Base-by-base conservation (phyloP, 2,797 vertebrate species). In the Selene dorsalis region DNA sequence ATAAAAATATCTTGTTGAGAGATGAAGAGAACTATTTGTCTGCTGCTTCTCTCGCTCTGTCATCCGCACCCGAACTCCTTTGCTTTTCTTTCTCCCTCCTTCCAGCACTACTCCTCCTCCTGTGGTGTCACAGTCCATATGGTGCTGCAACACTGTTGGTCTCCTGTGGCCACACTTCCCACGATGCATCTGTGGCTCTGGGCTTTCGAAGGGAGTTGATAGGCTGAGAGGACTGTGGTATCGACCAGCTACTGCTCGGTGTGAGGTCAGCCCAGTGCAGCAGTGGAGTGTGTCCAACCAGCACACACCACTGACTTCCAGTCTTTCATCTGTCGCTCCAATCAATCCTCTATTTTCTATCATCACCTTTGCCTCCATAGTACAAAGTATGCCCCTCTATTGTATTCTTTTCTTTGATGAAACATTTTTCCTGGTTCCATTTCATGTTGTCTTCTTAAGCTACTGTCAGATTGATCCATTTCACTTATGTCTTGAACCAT, bases 91-190 rank as follows among this genome's bases (percentile, higher is more conserved):
- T 68, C 77, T 79, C 77, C 77, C 79, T 89, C 66, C 76, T 89
- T 89, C 83, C 67, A 83, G 70, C 82, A 83, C 75, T 79, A 65
- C 85, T 89, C 82, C 83, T 88, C 83, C 77, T 91, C 90, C 86
- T 58, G 63, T 85, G 86, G 91, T 91, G 93, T 92, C 89, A 94
- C 90, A 92, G 91, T 94, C 93, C 94, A 93, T 94, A 94, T 94
- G 93, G 94, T 93, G 91, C 91, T 79, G 91, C 92, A 91, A 94
- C 94, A 93, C 94, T 93, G 93, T 93, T 93, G 92, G 93, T 93
- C 93, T 94, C 94, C 93, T 92, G 91, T 95, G 92, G 93, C 93
- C 94, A 95, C 95, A 94, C 94, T 93, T 94, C 93, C 94, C 92
- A 94, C 94, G 92, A 94, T 93, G 93, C 93, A 94, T 95, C 93